A percentile compares a stretch with the other conserved stretches of the same genome.
Evolutionary conservation across 2,113 vertebrate genomes (phyloP).

Genomic region (Apodemus sylvaticus): DNA sequence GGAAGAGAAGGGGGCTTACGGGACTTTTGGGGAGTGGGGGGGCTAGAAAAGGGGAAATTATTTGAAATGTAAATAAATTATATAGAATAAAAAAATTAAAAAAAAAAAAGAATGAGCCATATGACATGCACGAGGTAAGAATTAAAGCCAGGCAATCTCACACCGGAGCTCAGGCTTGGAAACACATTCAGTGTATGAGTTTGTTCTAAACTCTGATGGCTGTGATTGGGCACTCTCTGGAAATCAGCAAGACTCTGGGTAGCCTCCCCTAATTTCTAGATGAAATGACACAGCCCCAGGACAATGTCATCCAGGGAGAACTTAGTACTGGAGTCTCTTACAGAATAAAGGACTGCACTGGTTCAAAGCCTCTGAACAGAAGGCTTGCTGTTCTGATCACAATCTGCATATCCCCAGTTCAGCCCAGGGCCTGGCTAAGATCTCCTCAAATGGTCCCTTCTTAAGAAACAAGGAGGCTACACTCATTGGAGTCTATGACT

Average conservation of each 20-base stretch:
- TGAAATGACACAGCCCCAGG: background rate
- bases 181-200: background rate
- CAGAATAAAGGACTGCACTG: too few species aligned
- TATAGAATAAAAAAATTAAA: too few species aligned
- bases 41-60: too few species aligned
- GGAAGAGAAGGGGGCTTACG: too few species aligned
- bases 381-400: background rate
- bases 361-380: background rate
- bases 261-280: too few species aligned
- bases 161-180: background rate
- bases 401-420: background rate
- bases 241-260: background rate
- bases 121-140: background rate
- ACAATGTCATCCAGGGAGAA: background rate
- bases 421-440: background rate
- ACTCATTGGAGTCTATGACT: background rate
- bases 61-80: too few species aligned
- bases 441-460: background rate
- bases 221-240: fast-evolving
- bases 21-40: too few species aligned
- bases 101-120: too few species aligned
- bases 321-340: background rate
- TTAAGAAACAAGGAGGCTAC: background rate
- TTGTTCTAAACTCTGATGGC: background rate
- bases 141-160: background rate